These are phyloP conservation scores for Bucorvus abyssinicus DNA, from an alignment of 2,797 vertebrate genomes.

Conservation along the genomic window DNA sequence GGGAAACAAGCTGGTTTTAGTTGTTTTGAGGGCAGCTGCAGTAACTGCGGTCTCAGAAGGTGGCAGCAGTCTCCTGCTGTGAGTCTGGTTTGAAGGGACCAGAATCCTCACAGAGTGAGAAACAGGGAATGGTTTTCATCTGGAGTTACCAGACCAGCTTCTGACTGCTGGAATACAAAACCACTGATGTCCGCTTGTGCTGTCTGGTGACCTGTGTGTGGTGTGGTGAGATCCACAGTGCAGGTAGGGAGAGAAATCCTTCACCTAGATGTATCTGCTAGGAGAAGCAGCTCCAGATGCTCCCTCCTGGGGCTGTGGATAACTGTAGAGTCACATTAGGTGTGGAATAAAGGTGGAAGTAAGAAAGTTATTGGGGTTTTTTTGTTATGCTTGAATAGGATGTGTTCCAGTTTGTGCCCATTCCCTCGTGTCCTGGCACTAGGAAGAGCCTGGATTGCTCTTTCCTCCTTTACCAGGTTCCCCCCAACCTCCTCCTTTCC, in stretches of 20 bases:
- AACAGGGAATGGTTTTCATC: neutral
- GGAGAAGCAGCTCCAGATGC: neutral
- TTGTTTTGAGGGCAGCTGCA: neutral
- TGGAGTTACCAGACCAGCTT: neutral
- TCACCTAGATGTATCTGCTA: accelerated
- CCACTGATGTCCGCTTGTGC: accelerated
- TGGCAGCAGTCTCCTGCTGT: conserved; percentile 9
- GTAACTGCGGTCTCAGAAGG: neutral
- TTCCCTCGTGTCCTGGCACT: accelerated
- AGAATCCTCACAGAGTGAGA: neutral
- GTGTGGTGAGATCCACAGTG: neutral
- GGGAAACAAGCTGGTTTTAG: neutral
- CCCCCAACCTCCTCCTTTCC: accelerated
- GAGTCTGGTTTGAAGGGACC: neutral
- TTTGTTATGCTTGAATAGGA: no score
- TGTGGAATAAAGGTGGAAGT: no score
- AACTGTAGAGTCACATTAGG: neutral
- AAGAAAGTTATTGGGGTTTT: neutral
- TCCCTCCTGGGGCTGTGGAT: accelerated
- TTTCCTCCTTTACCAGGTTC: no score
- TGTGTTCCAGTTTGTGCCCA: neutral
- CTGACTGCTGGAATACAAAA: neutral
- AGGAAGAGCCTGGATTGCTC: neutral
- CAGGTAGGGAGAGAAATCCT: neutral
- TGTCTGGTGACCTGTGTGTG: no score